Base-by-base conservation (phyloP, 2,888 invertebrate genomes). In the Aphrophora alni region DNA sequence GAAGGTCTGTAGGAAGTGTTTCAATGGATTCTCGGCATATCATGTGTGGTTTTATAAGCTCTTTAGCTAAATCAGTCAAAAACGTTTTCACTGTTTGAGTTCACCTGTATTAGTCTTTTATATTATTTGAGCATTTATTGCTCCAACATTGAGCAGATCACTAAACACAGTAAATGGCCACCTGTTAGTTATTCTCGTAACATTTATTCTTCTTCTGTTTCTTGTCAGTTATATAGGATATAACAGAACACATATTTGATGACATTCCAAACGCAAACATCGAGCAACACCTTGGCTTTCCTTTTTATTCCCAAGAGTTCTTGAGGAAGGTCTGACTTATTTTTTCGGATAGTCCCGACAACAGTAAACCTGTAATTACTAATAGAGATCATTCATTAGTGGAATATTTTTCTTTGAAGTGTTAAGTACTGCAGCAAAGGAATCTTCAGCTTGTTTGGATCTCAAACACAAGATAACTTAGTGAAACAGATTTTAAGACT, bases 51-150 rank as follows among this genome's bases (percentile, higher is more conserved):
- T 44, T 7, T 44, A 68, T 21, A 68, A 44, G 26, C 69, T 26
- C 69, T 69, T 69, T 69, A 69, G 33, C 26, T 26, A 69, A 69
- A 26, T 69, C 25, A 3, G 1, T 69, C 69, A 26, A 26, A 26
- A 69, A 69, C 2, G 26, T 27, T 21, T 72, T 72, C 28, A 10
- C 21, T 26, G 27, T 27, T 27, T 72, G 27, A 72, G 25, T 4
- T 72, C 28, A 14, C 75, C 75, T 38, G 75, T 75, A 38, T 75
- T 75, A 38, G 8, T 38, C n/a, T 75, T 75, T 10, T 75, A 24
- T 38, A 75, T 44, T 38, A 44, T 75, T 75, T 75, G 75, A 38
- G 44, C 51, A 75, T 75, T 75, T 33, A 75, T 75, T 38, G 25
- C 75, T 44, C 38, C 75, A 44, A 75, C 75, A 75, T 75, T 33